These are phyloP conservation scores for Maconellicoccus hirsutus DNA, from an alignment of 1,140 invertebrate species.

Conservation along the genomic window DNA sequence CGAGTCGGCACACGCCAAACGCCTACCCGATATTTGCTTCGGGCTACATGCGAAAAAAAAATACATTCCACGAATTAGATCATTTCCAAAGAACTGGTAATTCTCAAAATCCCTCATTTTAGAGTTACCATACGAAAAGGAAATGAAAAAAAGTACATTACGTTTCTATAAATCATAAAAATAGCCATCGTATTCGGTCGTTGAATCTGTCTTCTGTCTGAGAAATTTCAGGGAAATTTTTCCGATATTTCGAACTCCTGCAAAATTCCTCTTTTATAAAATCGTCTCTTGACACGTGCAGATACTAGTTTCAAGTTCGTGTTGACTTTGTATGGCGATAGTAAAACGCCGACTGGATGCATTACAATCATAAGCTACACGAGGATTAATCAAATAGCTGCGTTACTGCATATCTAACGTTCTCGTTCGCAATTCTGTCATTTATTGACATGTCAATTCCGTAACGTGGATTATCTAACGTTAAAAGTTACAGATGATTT, in stretches of 20 bases:
- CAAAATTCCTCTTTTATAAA: background rate
- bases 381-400: background rate
- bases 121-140: background rate
- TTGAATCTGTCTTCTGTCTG: background rate
- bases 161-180: background rate
- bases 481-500: too few relatives aligned
- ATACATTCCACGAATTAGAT: background rate
- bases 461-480: too few relatives aligned
- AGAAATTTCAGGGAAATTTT: background rate
- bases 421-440: background rate
- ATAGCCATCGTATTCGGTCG: background rate
- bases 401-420: background rate
- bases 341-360: background rate
- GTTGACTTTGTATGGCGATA: background rate
- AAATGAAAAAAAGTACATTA: background rate
- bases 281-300: background rate
- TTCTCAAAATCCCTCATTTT: background rate
- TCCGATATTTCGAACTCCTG: background rate
- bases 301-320: background rate
- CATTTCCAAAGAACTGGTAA: conserved; percentile 16
- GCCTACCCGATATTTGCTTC: background rate
- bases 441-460: background rate
- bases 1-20: conserved; percentile 20
- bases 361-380: background rate
- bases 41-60: conserved; percentile 5